phyloP scores from a whole-genome alignment of 2,888 invertebrate genomes.

The Eupithecia inturbata region DNA sequence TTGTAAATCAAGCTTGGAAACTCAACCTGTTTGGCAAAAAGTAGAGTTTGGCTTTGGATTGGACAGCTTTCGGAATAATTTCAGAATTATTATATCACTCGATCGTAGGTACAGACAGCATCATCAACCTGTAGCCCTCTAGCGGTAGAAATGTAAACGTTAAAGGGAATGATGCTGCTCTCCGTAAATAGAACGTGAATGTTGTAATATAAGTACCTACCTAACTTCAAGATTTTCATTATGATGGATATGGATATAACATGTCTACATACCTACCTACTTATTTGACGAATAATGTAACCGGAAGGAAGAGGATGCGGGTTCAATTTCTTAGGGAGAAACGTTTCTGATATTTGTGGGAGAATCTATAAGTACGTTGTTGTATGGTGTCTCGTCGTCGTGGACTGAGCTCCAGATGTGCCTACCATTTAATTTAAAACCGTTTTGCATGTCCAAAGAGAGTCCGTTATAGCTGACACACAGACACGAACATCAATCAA shows the following conservation, averaged over 20 bases:
- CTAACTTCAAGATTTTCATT: background rate
- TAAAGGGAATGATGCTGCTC: too few species aligned
- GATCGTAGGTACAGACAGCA: background rate
- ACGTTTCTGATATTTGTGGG: too few species aligned
- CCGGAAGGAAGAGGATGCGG: background rate
- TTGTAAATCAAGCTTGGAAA: conserved; percentile 29
- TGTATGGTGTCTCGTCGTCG: background rate
- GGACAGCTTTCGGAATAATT: conserved; percentile 33
- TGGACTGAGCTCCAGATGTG: background rate
- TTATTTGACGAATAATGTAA: background rate
- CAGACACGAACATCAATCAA: conserved; percentile 41
- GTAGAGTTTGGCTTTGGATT: conserved; percentile 31
- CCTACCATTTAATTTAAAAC: conserved; percentile 42
- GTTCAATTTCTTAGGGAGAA: background rate
- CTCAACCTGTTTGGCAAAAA: conserved; percentile 33
- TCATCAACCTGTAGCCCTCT: too few species aligned
- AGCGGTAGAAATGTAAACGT: too few species aligned
- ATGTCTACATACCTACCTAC: too few species aligned
- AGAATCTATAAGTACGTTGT: background rate
- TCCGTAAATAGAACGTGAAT: background rate
- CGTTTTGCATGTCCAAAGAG: conserved; percentile 51
- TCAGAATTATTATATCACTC: conserved; percentile 20
- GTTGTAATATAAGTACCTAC: background rate
- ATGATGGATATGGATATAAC: too few species aligned
- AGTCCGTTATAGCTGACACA: conserved; percentile 47